These are phyloP conservation scores for Napeogenes inachia DNA, from an alignment of 2,888 invertebrate species.

Conservation along the genomic window DNA sequence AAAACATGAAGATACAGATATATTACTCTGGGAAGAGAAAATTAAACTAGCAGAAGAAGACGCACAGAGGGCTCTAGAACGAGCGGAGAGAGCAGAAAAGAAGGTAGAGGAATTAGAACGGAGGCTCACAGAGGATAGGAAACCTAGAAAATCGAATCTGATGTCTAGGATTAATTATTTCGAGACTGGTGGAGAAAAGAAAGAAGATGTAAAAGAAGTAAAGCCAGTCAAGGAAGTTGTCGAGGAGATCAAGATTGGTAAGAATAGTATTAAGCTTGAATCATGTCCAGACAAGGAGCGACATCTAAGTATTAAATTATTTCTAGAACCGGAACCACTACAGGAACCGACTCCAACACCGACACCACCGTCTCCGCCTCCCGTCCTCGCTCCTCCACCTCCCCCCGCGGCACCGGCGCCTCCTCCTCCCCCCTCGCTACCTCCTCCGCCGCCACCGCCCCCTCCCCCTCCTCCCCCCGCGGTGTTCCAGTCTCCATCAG, in stretches of 20 bases:
- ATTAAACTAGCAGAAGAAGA: constrained; percentile 83
- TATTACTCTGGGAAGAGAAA: constrained; percentile 83
- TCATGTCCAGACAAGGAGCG: neutral
- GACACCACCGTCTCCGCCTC: constrained; percentile 12
- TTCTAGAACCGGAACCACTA: constrained; percentile 13
- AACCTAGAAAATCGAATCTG: constrained; percentile 43
- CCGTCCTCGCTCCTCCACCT: constrained; percentile 23
- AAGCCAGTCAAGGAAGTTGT: constrained; percentile 26
- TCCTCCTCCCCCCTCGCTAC: constrained; percentile 33
- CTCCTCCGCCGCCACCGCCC: constrained; percentile 50
- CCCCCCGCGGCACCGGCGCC: constrained; percentile 33
- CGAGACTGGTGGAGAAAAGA: constrained; percentile 53
- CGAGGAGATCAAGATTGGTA: constrained; percentile 30
- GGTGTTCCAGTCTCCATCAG: constrained; percentile 38
- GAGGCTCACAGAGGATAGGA: constrained; percentile 30
- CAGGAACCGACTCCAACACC: neutral
- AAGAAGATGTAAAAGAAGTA: constrained; percentile 29
- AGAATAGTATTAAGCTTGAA: neutral
- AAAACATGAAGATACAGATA: constrained; percentile 81
- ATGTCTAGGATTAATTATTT: constrained; percentile 67
- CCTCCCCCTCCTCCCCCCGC: constrained; percentile 69
- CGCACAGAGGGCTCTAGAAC: constrained; percentile 76
- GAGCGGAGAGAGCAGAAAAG: constrained; percentile 75
- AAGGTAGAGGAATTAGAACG: constrained; percentile 40
- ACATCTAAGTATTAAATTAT: constrained; percentile 18